Evolutionary conservation across 2,888 invertebrate genomes (phyloP).

Genomic region (Tenodera sinensis): DNA sequence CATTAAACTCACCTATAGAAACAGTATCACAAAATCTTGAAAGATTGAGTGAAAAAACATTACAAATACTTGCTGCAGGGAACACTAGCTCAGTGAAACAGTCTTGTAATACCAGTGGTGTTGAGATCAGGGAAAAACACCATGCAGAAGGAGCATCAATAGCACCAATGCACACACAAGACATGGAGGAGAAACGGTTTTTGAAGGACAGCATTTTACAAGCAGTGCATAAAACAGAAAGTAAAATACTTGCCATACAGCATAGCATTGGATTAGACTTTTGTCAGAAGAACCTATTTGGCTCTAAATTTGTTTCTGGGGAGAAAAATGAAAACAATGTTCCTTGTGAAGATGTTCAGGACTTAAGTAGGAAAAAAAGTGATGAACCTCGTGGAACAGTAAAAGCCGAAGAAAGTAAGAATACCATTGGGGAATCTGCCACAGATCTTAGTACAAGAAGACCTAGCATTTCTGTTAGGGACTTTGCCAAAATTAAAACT

Average conservation of each 20-base stretch:
- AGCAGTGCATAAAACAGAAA: constrained; percentile 37
- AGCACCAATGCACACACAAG: not conserved
- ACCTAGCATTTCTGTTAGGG: not conserved
- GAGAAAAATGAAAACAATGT: not conserved
- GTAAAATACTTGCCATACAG: constrained; percentile 34
- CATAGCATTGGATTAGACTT: constrained; percentile 23
- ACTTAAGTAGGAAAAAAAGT: constrained; percentile 3
- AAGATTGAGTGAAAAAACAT: not conserved
- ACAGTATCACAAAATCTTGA: not conserved
- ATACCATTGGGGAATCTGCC: not conserved
- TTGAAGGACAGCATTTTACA: not conserved
- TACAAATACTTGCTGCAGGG: not conserved
- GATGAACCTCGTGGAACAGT: not conserved
- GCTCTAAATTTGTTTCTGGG: not conserved
- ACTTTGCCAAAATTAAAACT: not conserved
- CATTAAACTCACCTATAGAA: not conserved
- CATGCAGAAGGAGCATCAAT: not conserved
- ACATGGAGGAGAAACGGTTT: not conserved
- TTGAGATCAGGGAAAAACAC: not conserved
- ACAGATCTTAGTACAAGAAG: constrained; percentile 27
- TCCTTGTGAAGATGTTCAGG: not conserved
- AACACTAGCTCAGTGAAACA: not conserved
- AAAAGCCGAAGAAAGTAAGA: not conserved
- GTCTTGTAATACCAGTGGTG: not conserved
- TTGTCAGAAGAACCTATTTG: not conserved